These are phyloP conservation scores for Ctenopoma multispine DNA, from an alignment of 2,797 vertebrate species.

Conservation along the genomic window DNA sequence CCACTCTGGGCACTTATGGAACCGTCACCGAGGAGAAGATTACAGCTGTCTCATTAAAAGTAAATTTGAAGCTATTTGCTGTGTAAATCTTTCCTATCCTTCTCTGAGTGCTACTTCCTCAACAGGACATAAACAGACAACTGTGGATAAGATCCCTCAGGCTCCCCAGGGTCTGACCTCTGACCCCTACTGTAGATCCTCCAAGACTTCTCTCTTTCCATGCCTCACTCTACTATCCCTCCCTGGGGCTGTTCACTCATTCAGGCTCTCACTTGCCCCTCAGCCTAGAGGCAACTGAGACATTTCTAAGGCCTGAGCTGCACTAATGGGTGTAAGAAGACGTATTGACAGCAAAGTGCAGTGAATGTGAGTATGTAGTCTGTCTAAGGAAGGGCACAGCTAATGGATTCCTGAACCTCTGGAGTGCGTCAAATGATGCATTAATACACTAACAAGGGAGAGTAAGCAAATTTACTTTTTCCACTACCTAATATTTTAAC, in stretches of 20 bases:
- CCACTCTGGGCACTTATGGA: conserved; percentile 69
- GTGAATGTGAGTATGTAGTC: conserved; percentile 48
- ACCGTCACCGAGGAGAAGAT: conserved; percentile 59
- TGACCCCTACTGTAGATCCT: conserved; percentile 66
- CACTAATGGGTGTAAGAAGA: conserved; percentile 59
- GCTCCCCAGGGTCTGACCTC: conserved; percentile 59
- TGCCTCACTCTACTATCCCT: conserved; percentile 29
- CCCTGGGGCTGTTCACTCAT: conserved; percentile 58
- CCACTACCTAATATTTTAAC: conserved; percentile 69
- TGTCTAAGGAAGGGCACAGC: conserved; percentile 35
- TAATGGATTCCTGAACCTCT: conserved; percentile 69
- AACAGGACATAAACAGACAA: conserved; percentile 63
- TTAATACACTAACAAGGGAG: conserved; percentile 53
- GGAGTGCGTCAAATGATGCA: conserved; percentile 60
- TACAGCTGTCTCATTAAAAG: conserved; percentile 79
- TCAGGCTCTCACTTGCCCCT: conserved; percentile 69
- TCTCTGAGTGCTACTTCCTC: conserved; percentile 54
- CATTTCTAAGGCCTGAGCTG: conserved; percentile 39
- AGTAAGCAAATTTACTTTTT: conserved; percentile 59
- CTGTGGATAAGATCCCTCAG: conserved; percentile 57
- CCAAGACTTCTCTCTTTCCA: conserved; percentile 41
- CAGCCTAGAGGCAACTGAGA: conserved; percentile 49
- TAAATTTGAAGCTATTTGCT: conserved; percentile 72
- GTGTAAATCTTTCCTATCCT: conserved; percentile 49
- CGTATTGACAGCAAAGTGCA: conserved; percentile 52